Conservation (phyloP, 1,140 invertebrate species). For the Drosophila arizonae region DNA sequence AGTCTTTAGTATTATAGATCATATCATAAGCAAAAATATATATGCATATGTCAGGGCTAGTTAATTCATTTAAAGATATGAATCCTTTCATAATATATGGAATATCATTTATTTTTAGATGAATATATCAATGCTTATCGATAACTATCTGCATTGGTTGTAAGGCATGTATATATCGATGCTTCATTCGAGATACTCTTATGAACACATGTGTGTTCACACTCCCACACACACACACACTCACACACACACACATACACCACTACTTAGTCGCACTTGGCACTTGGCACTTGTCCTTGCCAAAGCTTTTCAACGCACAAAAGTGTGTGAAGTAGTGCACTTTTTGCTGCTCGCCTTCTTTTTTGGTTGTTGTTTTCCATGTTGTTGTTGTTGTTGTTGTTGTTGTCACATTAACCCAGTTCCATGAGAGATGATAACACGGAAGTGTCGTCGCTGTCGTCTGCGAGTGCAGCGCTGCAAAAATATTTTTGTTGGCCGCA, state of each 20-base stretch:
- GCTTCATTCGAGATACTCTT: no score
- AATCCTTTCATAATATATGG: no score
- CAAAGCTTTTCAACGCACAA: constrained; percentile 4
- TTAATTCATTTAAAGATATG: no score
- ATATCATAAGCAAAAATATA: no score
- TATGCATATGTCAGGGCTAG: no score
- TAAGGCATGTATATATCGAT: no score
- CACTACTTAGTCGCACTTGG: neutral
- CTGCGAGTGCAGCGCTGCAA: constrained; percentile 38
- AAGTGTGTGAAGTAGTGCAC: constrained; percentile 12
- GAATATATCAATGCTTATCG: no score
- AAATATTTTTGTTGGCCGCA: constrained; percentile 55
- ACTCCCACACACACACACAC: neutral
- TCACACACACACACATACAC: neutral
- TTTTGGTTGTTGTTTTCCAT: constrained; percentile 10
- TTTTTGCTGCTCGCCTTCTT: neutral
- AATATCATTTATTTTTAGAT: no score
- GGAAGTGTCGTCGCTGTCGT: constrained; percentile 65
- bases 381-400: constrained; percentile 37
- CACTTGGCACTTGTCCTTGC: constrained; percentile 14
- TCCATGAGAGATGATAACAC: constrained; percentile 61
- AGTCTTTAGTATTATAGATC: no score
- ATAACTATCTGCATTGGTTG: no score
- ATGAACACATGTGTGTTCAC: neutral
- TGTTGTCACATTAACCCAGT: constrained; percentile 71